Percentiles rank a stretch among this genome's conserved stretches.
phyloP scores from a whole-genome alignment of 92 coral and sea anemone species.

The Nematostella vectensis region DNA sequence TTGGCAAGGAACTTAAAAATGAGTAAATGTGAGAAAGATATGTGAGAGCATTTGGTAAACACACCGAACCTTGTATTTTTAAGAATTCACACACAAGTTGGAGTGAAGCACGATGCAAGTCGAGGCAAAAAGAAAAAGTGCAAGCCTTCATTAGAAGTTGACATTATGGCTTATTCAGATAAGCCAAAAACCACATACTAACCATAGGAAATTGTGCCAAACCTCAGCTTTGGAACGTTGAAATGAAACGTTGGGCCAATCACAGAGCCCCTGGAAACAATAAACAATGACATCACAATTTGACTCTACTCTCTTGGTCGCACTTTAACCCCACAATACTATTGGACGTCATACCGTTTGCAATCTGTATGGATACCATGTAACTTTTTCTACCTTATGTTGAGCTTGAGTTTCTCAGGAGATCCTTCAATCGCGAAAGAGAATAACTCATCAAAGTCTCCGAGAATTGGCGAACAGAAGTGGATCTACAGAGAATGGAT shows the following conservation, averaged over 20 bases:
- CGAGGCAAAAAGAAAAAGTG: too few species aligned
- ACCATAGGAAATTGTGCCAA: conserved; percentile 98
- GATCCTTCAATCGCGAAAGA: conserved; percentile 84
- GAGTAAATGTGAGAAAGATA: too few species aligned
- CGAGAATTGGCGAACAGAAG: conserved; percentile 87
- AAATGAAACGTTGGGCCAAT: conserved; percentile 99
- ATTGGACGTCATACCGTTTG: too few species aligned
- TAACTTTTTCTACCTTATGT: conserved; percentile 68
- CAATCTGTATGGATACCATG: too few species aligned
- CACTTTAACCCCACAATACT: too few species aligned
- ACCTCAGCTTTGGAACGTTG: conserved; percentile 77
- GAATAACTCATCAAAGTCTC: conserved; percentile 69
- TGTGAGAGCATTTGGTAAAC: too few species aligned
- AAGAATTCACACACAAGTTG: too few species aligned
- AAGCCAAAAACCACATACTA: conserved; percentile 6
- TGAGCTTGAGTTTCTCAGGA: conserved; percentile 72
- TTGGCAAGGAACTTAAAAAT: too few species aligned
- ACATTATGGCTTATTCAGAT: background rate
- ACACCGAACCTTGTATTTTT: too few species aligned
- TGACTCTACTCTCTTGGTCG: too few species aligned
- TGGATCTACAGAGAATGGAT: conserved; percentile 41
- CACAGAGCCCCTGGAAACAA: conserved; percentile 76
- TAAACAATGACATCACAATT: background rate
- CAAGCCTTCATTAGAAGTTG: background rate
- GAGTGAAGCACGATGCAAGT: too few species aligned